These are phyloP conservation scores for Gambelia wislizenii DNA, from an alignment of 2,797 vertebrate genomes.

Conservation along the genomic window DNA sequence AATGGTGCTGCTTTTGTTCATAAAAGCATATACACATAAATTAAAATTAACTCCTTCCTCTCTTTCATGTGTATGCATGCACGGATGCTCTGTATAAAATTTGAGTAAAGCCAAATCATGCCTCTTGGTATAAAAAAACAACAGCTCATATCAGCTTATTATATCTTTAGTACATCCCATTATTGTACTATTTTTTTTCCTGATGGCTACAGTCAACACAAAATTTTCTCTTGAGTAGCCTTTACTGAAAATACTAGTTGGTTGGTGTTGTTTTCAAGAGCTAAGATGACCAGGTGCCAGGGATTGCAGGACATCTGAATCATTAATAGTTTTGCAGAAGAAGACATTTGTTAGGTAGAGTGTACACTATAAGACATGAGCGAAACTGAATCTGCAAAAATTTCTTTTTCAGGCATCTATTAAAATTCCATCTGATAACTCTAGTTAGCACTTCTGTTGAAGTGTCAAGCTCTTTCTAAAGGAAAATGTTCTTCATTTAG, in stretches of 20 bases:
- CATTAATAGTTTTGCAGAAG: neutral
- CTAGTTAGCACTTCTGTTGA: neutral
- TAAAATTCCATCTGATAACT: neutral
- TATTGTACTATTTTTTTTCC: neutral
- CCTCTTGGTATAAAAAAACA: slow-evolving; percentile 14
- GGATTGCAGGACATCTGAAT: neutral
- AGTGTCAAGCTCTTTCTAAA: neutral
- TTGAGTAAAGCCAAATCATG: slow-evolving; percentile 35
- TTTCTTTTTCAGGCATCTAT: neutral
- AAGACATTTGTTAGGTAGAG: neutral
- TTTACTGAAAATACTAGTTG: neutral
- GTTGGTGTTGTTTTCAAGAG: neutral
- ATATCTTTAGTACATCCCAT: slow-evolving; percentile 10
- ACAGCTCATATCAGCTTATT: neutral
- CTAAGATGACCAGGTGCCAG: neutral
- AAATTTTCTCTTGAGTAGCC: too few species aligned
- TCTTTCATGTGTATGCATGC: too few species aligned
- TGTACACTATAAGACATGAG: neutral
- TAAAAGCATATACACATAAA: slow-evolving; percentile 56
- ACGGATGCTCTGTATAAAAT: neutral
- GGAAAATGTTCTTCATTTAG: slow-evolving; percentile 24
- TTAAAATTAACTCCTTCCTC: slow-evolving; percentile 20
- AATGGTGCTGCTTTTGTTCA: slow-evolving; percentile 61
- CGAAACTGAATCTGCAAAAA: neutral
- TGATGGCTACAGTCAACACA: neutral